Conservation (phyloP, 2,888 invertebrate genomes). For the Coleophora flavipennella region DNA sequence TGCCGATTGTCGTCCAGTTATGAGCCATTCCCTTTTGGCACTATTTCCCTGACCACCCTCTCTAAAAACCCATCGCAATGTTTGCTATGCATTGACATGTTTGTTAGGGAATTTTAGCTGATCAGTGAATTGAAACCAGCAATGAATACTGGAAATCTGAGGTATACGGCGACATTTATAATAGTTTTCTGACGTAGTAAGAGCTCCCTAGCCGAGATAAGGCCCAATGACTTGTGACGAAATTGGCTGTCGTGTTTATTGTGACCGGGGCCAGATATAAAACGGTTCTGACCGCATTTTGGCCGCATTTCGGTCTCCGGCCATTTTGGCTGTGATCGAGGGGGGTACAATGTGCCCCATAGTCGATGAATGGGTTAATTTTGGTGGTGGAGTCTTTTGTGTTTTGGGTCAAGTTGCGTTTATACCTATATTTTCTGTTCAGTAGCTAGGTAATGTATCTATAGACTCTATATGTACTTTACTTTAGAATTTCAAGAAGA, state of each 20-base stretch:
- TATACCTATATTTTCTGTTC: too few relatives aligned
- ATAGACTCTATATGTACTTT: too few relatives aligned
- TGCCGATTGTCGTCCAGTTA: conserved; percentile 31
- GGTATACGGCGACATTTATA: not conserved
- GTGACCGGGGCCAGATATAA: conserved; percentile 31
- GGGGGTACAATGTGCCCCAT: too few relatives aligned
- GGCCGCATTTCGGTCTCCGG: conserved; percentile 1
- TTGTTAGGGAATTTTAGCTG: too few relatives aligned
- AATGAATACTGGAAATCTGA: not conserved
- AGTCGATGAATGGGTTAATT: too few relatives aligned
- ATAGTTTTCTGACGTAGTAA: conserved; percentile 5
- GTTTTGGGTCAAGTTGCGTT: too few relatives aligned
- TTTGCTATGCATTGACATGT: not conserved
- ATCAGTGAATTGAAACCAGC: not conserved
- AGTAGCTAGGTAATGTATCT: too few relatives aligned
- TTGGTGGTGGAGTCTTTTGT: too few relatives aligned
- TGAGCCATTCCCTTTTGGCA: conserved; percentile 25
- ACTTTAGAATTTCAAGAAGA: too few relatives aligned
- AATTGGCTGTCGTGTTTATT: conserved; percentile 47
- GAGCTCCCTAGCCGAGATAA: conserved; percentile 39
- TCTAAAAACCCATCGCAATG: not conserved
- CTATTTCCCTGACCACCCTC: conserved; percentile 12
- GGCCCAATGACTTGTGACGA: conserved; percentile 47
- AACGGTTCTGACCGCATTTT: conserved; percentile 23
- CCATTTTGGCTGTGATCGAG: not conserved